These are phyloP conservation scores for Rhinichthys klamathensis DNA, from an alignment of 2,113 vertebrate genomes.

Conservation along the genomic window DNA sequence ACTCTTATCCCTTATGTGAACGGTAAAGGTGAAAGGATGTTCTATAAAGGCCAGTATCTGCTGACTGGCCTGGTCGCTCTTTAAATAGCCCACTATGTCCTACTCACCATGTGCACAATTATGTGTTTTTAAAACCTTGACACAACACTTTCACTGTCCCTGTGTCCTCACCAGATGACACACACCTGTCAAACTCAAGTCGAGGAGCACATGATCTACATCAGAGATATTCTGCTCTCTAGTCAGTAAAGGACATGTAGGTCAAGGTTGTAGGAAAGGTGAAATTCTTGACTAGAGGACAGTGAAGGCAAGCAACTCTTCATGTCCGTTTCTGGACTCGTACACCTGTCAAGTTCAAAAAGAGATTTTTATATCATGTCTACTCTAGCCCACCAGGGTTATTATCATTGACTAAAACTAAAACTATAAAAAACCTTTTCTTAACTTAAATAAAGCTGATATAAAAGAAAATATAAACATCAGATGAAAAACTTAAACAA, in stretches of 20 bases:
- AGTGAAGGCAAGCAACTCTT: background rate
- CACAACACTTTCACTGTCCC: conserved; percentile 17
- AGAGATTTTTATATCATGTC: background rate
- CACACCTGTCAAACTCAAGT: conserved; percentile 13
- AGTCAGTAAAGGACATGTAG: background rate
- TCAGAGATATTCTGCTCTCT: background rate
- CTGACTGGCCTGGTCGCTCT: background rate
- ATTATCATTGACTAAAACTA: background rate
- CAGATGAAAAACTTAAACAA: too few species aligned
- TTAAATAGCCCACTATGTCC: conserved; percentile 23
- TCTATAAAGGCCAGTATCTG: conserved; percentile 24
- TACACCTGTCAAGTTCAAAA: background rate
- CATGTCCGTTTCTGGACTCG: background rate
- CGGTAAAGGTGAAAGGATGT: conserved; percentile 39
- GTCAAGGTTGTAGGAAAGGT: background rate
- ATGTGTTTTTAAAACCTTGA: conserved; percentile 2
- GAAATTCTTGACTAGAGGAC: too few species aligned
- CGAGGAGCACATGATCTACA: background rate
- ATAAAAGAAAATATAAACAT: background rate
- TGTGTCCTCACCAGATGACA: conserved; percentile 18
- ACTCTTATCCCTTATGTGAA: background rate
- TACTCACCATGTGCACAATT: background rate
- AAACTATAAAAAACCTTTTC: background rate
- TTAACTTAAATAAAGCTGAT: background rate
- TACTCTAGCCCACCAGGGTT: background rate